Evolutionary conservation across 2,113 vertebrate genomes (phyloP), one percentile per base, ranked within the genome.

Genomic region (Hippoglossus stenolepis): DNA sequence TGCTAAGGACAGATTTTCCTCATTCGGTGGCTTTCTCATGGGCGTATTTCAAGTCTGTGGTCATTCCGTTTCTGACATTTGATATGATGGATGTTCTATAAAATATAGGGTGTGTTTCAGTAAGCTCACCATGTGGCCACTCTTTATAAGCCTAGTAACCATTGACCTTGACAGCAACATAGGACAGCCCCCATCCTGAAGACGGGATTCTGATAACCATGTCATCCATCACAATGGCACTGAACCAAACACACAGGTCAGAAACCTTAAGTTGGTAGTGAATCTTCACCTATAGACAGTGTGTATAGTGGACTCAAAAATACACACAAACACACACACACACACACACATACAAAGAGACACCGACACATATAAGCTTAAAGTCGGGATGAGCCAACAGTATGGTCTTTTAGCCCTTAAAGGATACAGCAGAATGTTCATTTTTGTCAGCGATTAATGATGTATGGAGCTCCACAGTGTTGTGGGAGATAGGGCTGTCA

Each of bases 161-260:
- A 84, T 21, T 92, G 91, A 92, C 92, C 90, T 93, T 92, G 91
- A 88, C 84, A 85, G 79, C 53, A 38, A 80, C 82, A 88, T 83
- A 83, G 87, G 85, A 87, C 85, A 82, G 67, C 79, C 79, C 57
- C 84, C 78, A 85, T 89, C 70, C 85, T 73, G 84, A 78, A 90
- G 86, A 78, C 49, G 49, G 87, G 76, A 77, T 76, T 76, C 81
- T 85, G 84, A 90, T 86, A 91, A 88, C 90, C 79, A 87, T 79
- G 79, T 86, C 89, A 91, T 93, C 85, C 73, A 92, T 93, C 90
- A 92, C 78, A 23, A 53, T 59, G 53, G 71, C 82, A 85, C 53
- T 84, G 87, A 85, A 90, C 80, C 87, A 85, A 87, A 82, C 74
- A 76, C 77, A 65, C 63, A 67, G 84, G 80, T 87, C 81, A 88